These are phyloP conservation scores for Lucilia cuprina DNA, from an alignment of 1,140 invertebrate species.

Conservation along the genomic window DNA sequence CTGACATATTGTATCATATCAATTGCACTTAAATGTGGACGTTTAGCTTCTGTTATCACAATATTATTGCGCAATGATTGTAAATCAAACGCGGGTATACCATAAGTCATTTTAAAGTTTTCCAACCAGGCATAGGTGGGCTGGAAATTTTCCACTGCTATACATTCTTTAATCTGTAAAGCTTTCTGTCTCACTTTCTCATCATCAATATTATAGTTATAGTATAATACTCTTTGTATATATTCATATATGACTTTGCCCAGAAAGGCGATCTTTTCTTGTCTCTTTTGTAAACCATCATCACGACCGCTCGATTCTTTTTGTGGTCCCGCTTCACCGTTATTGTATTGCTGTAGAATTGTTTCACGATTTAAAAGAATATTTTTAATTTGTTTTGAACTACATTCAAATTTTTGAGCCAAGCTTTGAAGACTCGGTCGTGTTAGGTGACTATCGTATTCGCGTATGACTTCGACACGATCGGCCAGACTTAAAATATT, in stretches of 20 bases:
- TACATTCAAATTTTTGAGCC: slow-evolving; percentile 32
- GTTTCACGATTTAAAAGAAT: slow-evolving; percentile 35
- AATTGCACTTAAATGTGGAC: slow-evolving; percentile 22
- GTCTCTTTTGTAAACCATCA: slow-evolving; percentile 40
- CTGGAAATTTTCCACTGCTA: slow-evolving; percentile 38
- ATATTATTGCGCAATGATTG: slow-evolving; percentile 21
- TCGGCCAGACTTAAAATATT: slow-evolving; percentile 37
- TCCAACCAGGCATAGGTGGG: slow-evolving; percentile 33
- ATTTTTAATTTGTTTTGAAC: slow-evolving; percentile 40
- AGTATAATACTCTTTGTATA: slow-evolving; percentile 51
- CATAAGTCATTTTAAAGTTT: slow-evolving; percentile 34
- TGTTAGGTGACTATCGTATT: slow-evolving; percentile 19
- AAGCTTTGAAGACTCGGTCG: slow-evolving; percentile 36
- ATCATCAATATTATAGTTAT: slow-evolving; percentile 39
- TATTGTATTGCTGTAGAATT: slow-evolving; percentile 42
- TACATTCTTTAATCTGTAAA: slow-evolving; percentile 38
- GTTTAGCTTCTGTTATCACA: background rate
- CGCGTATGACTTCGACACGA: slow-evolving; percentile 35
- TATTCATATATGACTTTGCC: slow-evolving; percentile 57
- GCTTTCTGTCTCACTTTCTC: slow-evolving; percentile 36
- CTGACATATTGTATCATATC: slow-evolving; percentile 39
- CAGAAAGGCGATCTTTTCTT: slow-evolving; percentile 53
- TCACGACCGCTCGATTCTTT: background rate
- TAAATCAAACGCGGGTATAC: slow-evolving; percentile 25
- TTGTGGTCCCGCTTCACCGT: slow-evolving; percentile 36